Percentiles rank a stretch among this genome's conserved stretches.
Evolutionary conservation across 2,888 invertebrate species (phyloP).

Genomic region (Sinotaia quadrata): DNA sequence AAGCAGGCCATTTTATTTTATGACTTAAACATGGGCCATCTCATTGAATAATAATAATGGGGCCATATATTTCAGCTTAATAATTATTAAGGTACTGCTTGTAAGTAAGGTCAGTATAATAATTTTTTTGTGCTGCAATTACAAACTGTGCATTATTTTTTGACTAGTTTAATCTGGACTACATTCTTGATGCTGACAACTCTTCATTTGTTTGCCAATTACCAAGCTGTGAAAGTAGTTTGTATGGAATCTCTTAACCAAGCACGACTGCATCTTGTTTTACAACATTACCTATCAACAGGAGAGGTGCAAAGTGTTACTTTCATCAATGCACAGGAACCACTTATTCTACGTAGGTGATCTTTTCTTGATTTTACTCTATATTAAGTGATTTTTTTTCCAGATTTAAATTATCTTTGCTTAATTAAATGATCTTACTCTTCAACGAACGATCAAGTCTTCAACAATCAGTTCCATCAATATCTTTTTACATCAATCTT

Average conservation of each 20-base stretch:
- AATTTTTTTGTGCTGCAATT: too few species aligned
- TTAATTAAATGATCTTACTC: too few species aligned
- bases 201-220: conserved; percentile 89
- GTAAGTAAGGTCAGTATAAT: neutral
- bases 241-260: conserved; percentile 87
- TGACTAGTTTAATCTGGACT: conserved; percentile 82
- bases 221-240: conserved; percentile 86
- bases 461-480: too few species aligned
- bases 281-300: conserved; percentile 80
- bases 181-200: conserved; percentile 83
- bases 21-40: too few species aligned
- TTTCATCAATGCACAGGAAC: conserved; percentile 82
- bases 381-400: too few species aligned
- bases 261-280: conserved; percentile 80
- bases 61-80: too few species aligned
- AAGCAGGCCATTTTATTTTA: too few species aligned
- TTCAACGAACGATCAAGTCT: too few species aligned
- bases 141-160: conserved; percentile 23
- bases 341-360: conserved; percentile 75
- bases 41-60: too few species aligned
- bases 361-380: neutral
- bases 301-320: conserved; percentile 79
- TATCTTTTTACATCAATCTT: too few species aligned
- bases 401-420: too few species aligned
- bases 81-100: neutral